phyloP scores from a whole-genome alignment of 2,113 vertebrate species.

The Vidua chalybeata region DNA sequence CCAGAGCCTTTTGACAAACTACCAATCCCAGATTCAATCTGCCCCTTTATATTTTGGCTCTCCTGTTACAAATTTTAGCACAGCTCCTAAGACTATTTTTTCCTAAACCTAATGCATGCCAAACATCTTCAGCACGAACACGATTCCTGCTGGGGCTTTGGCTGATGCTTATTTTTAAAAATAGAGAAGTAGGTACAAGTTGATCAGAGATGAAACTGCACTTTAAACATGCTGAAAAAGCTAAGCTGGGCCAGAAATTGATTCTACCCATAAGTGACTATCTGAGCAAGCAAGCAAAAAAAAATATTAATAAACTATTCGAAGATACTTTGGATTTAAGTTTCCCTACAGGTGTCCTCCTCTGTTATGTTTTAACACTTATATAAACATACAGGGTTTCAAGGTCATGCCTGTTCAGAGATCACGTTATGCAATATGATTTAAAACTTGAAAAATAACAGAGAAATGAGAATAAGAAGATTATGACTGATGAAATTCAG shows the following conservation, averaged over 20 bases:
- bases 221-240: background rate
- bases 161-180: slow-evolving; percentile 37
- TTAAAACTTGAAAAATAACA: slow-evolving; percentile 10
- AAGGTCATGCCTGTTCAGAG: background rate
- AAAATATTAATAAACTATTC: background rate
- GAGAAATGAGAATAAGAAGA: slow-evolving; percentile 13
- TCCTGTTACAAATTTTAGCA: background rate
- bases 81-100: background rate
- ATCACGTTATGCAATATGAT: background rate
- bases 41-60: background rate
- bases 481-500: slow-evolving; percentile 19
- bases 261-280: background rate
- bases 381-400: background rate
- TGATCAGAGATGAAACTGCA: background rate
- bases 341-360: background rate
- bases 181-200: slow-evolving; percentile 26
- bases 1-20: background rate
- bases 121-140: background rate
- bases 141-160: background rate
- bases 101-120: background rate
- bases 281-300: background rate
- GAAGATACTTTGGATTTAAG: background rate
- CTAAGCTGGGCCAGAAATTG: background rate
- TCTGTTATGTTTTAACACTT: background rate
- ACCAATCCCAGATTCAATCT: background rate